Base-by-base conservation (phyloP, 2,113 vertebrate genomes). In the Cinclus mexicanus region DNA sequence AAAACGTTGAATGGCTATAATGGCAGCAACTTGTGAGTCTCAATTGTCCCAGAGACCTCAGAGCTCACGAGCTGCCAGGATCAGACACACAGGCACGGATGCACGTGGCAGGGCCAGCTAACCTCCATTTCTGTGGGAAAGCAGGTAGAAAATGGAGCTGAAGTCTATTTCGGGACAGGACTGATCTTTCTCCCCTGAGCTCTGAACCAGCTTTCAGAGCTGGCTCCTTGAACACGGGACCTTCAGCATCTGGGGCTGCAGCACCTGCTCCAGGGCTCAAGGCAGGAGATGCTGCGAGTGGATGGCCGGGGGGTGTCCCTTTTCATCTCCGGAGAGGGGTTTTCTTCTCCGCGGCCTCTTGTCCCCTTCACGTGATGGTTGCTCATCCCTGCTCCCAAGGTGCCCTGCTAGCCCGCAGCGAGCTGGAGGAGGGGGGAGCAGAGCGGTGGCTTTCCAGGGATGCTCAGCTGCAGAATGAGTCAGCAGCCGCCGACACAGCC, bases 381-480 rank as follows among this genome's bases (percentile, higher is more conserved):
- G 1, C 78, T 84, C 65, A 29, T 74, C 31, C 24, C 23, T 3
- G 52, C 71, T 92, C 68, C 23, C 95, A 96, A 96, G 95, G 95
- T 94, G 96, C 95, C 94, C 92, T 59, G 91, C 16, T 88, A 90
- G 95, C 70, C 96, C 46, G 90, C 90, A 95, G 90, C 49, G 55
- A 70, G 84, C 59, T 2, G 20, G 13, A 52, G 87, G 87, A 61
- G 79, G 87, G 53, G 59, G 42, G 81, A 76, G 83, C 35, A 8
- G 85, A 87, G 83, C 56, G 8, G 65, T 49, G 94, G 82, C 90
- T 96, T 96, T 96, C 90, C 94, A 90, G 93, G 93, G 95, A 91
- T 94, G 93, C 93, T 91, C 77, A 87, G 92, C 95, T 94, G 96
- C 94, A 94, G 96, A 90, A 93, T 97, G 96, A 97, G 96, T 96